phyloP scores from a whole-genome alignment of 2,888 invertebrate species.

The Netelia melanura region DNA sequence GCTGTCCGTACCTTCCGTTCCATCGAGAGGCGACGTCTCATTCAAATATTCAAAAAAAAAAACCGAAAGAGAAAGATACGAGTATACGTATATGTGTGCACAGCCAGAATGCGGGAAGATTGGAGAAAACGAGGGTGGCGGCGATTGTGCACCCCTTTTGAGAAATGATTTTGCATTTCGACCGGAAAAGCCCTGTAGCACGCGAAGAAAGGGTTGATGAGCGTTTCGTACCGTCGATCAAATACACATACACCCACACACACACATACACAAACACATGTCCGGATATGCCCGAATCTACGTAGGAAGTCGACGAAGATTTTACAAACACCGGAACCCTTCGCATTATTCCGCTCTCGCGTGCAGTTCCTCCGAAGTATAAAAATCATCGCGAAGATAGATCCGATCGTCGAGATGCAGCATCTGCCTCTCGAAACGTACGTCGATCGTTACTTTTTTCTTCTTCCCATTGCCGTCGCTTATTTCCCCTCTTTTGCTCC shows the following conservation, averaged over 20 bases:
- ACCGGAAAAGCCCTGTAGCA: slow-evolving; percentile 70
- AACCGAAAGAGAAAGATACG: slow-evolving; percentile 33
- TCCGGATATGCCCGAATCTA: background rate
- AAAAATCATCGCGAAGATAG: slow-evolving; percentile 43
- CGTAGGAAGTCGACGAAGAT: slow-evolving; percentile 48
- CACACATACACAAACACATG: slow-evolving; percentile 3
- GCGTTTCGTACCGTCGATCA: slow-evolving; percentile 22
- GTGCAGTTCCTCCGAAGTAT: slow-evolving; percentile 42
- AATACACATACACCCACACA: background rate
- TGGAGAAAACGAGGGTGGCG: slow-evolving; percentile 13
- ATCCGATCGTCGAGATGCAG: slow-evolving; percentile 52
- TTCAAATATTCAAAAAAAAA: slow-evolving; percentile 69
- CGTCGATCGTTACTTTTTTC: slow-evolving; percentile 64
- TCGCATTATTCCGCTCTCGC: slow-evolving; percentile 66
- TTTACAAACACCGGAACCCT: slow-evolving; percentile 49
- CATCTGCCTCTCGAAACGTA: slow-evolving; percentile 61
- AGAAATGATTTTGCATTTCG: slow-evolving; percentile 66
- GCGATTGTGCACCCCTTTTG: slow-evolving; percentile 36
- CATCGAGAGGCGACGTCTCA: slow-evolving; percentile 64
- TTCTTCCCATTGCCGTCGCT: slow-evolving; percentile 15
- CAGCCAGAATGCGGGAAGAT: slow-evolving; percentile 21
- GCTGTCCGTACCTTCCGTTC: slow-evolving; percentile 38
- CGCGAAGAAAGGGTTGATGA: slow-evolving; percentile 53
- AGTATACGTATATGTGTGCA: background rate
- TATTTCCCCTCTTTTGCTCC: slow-evolving; percentile 38